Evolutionary conservation across 1,140 invertebrate species (phyloP), one percentile per base, ranked within the genome.

Genomic region (Drosophila parvula): DNA sequence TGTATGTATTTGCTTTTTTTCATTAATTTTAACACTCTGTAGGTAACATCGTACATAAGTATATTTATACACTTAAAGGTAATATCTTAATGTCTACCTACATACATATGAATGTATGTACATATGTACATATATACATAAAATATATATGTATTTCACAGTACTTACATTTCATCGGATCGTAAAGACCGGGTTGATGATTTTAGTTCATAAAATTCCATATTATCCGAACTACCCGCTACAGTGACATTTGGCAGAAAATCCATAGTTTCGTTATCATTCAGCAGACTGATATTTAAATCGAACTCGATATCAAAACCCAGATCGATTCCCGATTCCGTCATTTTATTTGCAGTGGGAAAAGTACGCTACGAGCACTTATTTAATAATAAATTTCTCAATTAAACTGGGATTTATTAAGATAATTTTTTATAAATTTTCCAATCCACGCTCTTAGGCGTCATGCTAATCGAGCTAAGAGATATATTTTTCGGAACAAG

Each of bases 241-340:
- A 57, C 68, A 28, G 64, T 58, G 4, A 71, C 34, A 48, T 71
- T 71, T 22, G 68, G 68, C 34, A 71, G 16, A 27, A 48, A 48
- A 48, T 71, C 68, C 68, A 71, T 70, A 30, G 40, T 50, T 36
- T 71, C 68, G 36, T 71, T 71, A 48, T 71, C 68, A 48, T 71
- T 71, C 11, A 71, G 30, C 27, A 71, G 16, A 40, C 38, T 71
- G 14, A 71, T 56, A 70, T 70, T 71, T 30, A 71, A 57, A 57
- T 71, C 68, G 12, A 71, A 71, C 65, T 71, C 68, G 43, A 71
- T 71, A 58, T 71, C 68, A 36, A 71, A 71, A 43, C 68, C 68
- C 14, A 71, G 56, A 59, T 71, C 68, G 6, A 71, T 70, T 58
- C 68, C 68, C 6, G 68, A 71, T 38, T 71, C 68, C 30, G 68